Conservation (phyloP, 2,888 invertebrate genomes). For the Ichneumoninae sp. region DNA sequence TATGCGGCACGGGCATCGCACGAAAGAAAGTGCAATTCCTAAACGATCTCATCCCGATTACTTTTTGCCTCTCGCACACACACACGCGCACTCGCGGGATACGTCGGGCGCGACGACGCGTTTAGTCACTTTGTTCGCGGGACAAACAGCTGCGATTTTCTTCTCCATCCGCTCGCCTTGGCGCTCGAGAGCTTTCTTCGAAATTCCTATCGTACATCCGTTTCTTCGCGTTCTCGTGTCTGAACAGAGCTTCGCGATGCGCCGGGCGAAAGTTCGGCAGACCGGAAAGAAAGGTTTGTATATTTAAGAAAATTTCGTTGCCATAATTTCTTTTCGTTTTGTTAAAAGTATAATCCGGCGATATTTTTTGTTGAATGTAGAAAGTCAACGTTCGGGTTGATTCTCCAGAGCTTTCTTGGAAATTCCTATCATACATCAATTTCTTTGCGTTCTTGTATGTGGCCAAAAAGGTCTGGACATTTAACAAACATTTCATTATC, state of each 20-base stretch:
- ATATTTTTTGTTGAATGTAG: too few species aligned
- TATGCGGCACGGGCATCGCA: constrained; percentile 27
- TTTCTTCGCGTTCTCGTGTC: neutral
- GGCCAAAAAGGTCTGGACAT: neutral
- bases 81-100: constrained; percentile 15
- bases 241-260: neutral
- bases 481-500: too few species aligned
- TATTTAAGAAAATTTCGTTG: too few species aligned
- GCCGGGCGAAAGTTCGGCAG: too few species aligned
- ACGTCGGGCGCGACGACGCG: constrained; percentile 11
- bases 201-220: neutral
- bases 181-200: constrained; percentile 23
- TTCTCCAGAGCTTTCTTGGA: constrained; percentile 15
- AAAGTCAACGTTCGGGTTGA: neutral
- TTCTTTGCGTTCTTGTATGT: neutral
- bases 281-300: too few species aligned
- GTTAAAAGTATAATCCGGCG: too few species aligned
- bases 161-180: neutral
- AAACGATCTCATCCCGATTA: constrained; percentile 63
- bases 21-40: constrained; percentile 67
- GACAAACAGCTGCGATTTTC: constrained; percentile 22
- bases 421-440: neutral
- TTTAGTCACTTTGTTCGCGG: neutral
- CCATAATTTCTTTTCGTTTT: too few species aligned
- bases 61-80: constrained; percentile 50